Percentiles rank a stretch among this genome's conserved stretches.
Evolutionary conservation across 2,797 vertebrate species (phyloP).

Genomic region (Sebastes oblongus): DNA sequence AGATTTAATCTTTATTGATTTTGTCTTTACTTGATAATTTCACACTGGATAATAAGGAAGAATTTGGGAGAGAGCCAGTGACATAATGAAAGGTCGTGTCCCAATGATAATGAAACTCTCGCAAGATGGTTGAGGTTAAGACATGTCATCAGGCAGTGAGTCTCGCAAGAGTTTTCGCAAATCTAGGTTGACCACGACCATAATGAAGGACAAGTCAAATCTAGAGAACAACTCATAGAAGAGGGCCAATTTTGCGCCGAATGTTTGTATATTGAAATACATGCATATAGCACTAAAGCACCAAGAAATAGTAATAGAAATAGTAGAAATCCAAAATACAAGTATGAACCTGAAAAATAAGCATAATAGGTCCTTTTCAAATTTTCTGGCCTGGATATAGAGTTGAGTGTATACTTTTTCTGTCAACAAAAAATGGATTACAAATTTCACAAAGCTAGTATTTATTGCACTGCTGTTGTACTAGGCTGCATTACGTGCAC

Average conservation of each 20-base stretch:
- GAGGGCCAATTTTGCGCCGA: background rate
- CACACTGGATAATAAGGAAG: background rate
- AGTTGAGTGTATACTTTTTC: background rate
- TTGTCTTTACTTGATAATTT: slow-evolving; percentile 4
- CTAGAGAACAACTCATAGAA: background rate
- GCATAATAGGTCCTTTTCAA: no score
- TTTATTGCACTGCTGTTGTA: background rate
- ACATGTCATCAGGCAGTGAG: no score
- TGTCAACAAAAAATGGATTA: background rate
- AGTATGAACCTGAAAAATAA: no score
- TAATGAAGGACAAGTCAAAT: background rate
- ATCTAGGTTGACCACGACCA: no score
- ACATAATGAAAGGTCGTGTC: background rate
- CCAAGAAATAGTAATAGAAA: background rate
- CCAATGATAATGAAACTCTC: background rate
- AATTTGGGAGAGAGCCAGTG: background rate
- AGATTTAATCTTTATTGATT: slow-evolving; percentile 4
- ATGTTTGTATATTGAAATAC: background rate
- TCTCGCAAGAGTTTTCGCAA: no score
- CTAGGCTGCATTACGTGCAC: background rate
- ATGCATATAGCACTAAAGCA: background rate
- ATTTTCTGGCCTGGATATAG: background rate
- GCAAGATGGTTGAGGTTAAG: background rate
- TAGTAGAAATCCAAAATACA: no score
- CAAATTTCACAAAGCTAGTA: background rate